Evolutionary conservation across 2,113 vertebrate genomes (phyloP).

Genomic region (Sterna hirundo): DNA sequence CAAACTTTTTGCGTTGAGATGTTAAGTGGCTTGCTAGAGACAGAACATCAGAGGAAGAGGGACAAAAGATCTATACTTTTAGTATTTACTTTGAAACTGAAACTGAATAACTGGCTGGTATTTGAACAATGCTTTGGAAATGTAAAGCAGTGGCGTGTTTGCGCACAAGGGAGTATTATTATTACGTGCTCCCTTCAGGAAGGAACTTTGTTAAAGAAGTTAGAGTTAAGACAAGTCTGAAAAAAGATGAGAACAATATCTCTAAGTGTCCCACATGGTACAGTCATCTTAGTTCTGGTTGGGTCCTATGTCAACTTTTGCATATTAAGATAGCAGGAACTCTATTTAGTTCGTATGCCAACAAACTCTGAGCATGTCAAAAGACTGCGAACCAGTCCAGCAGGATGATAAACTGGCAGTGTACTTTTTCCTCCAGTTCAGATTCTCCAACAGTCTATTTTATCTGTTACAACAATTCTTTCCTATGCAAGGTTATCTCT

Average conservation of each 20-base stretch:
- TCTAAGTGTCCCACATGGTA: background rate
- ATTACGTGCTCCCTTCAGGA: background rate
- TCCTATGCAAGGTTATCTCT: background rate
- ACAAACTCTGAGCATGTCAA: background rate
- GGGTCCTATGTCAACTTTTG: background rate
- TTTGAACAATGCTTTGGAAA: background rate
- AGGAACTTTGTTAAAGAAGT: background rate
- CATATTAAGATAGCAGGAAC: background rate
- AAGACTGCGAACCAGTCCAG: background rate
- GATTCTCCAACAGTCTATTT: background rate
- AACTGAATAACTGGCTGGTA: background rate
- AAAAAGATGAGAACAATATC: background rate
- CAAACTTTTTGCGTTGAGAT: background rate
- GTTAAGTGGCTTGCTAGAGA: background rate
- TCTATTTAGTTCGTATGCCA: background rate
- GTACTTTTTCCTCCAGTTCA: background rate
- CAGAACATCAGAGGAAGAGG: background rate
- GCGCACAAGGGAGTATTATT: background rate
- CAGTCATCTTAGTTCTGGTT: background rate
- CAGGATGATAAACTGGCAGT: background rate
- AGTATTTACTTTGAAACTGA: background rate
- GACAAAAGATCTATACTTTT: background rate
- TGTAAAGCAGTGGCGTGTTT: background rate
- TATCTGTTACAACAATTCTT: background rate
- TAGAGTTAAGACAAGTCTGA: background rate